Evolutionary conservation across 2,797 vertebrate species (phyloP).

Genomic region (Cheirogaleus major): DNA sequence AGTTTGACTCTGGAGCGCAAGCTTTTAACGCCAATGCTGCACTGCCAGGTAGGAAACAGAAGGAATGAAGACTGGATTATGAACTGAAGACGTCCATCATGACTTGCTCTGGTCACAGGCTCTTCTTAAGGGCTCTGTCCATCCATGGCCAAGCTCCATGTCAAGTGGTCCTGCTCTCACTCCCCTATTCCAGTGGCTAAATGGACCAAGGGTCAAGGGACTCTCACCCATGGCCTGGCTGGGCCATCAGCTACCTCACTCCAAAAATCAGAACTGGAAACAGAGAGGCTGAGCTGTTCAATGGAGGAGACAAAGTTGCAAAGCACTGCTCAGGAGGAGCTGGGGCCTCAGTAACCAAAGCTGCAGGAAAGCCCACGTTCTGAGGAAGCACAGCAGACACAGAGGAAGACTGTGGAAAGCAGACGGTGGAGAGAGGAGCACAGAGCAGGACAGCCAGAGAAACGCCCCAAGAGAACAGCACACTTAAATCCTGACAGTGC

Average conservation of each 20-base stretch:
- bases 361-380: neutral
- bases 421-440: neutral
- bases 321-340: neutral
- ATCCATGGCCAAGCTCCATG: neutral
- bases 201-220: neutral
- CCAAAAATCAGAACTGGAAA: neutral
- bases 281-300: neutral
- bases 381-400: neutral
- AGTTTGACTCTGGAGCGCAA: neutral
- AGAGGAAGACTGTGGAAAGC: neutral
- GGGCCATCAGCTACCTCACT: neutral
- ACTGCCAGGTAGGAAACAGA: neutral
- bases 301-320: neutral
- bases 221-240: neutral
- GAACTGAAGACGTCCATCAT: neutral
- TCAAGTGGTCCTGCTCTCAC: neutral
- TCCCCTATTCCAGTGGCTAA: neutral
- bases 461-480: neutral
- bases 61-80: neutral
- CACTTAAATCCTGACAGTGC: neutral
- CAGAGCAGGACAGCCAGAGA: neutral
- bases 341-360: neutral
- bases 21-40: neutral
- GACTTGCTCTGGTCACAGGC: neutral
- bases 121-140: neutral